Percentiles rank a stretch among this genome's conserved stretches.
Evolutionary conservation across 2,797 vertebrate genomes (phyloP).

Genomic region (Tolypeutes matacus): DNA sequence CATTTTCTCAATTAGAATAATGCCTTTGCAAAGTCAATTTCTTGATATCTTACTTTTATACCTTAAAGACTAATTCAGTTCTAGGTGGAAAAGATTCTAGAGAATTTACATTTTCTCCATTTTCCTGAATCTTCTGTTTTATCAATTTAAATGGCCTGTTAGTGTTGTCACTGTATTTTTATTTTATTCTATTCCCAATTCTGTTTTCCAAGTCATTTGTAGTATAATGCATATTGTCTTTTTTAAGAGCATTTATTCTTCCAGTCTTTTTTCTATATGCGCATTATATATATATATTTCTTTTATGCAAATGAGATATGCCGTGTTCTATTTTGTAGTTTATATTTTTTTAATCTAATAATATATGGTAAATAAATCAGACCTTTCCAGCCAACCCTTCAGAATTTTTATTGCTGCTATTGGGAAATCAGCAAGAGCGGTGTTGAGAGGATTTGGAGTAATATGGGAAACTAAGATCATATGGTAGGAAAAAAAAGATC

Average conservation of each 20-base stretch:
- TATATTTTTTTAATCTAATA: constrained; percentile 3
- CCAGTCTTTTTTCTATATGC: neutral
- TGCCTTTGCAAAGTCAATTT: neutral
- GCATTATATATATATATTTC: neutral
- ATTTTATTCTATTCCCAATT: constrained; percentile 1
- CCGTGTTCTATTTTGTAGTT: neutral
- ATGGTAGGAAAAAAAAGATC: neutral
- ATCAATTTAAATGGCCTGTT: neutral
- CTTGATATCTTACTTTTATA: constrained; percentile 20
- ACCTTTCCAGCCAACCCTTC: neutral
- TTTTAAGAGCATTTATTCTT: constrained; percentile 43
- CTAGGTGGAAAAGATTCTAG: neutral
- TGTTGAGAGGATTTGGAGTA: neutral
- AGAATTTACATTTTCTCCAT: neutral
- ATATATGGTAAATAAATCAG: neutral
- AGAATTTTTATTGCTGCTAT: neutral
- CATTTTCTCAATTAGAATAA: constrained; percentile 1
- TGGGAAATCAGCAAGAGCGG: neutral
- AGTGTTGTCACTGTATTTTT: neutral
- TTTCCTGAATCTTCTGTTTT: neutral
- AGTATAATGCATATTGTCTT: neutral
- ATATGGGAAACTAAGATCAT: constrained; percentile 2
- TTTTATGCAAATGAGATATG: neutral
- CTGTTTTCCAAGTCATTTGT: neutral
- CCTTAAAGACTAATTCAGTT: neutral